A percentile compares a stretch with the other conserved stretches of the same genome.
These are phyloP conservation scores for Prunella himalayana DNA, from an alignment of 2,113 vertebrate genomes.

Conservation along the genomic window DNA sequence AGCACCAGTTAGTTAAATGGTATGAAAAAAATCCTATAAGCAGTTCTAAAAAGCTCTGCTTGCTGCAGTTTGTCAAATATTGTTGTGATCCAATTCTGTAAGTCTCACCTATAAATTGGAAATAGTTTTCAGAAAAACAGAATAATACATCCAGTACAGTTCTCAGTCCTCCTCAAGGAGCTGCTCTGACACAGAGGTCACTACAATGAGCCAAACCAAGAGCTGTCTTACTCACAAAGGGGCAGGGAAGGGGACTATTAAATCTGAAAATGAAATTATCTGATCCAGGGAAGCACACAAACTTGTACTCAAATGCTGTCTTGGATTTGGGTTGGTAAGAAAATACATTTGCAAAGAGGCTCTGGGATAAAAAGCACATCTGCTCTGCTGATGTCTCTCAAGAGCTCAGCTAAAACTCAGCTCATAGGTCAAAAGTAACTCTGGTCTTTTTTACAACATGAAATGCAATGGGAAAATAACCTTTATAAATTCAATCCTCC, in stretches of 20 bases:
- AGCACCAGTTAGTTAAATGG: background rate
- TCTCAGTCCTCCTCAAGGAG: background rate
- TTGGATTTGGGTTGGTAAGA: background rate
- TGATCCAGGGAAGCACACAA: background rate
- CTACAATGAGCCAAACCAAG: background rate
- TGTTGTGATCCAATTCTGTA: background rate
- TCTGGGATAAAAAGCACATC: background rate
- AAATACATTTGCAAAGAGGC: background rate
- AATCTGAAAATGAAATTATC: background rate
- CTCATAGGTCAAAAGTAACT: background rate
- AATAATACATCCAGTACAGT: background rate
- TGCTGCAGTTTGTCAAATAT: background rate
- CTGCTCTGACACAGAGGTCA: background rate
- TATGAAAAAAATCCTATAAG: background rate
- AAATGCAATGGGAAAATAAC: background rate
- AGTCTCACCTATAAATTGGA: background rate
- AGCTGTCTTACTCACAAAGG: background rate
- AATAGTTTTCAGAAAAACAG: background rate
- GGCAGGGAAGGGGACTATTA: background rate
- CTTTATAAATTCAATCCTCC: background rate
- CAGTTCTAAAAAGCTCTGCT: background rate
- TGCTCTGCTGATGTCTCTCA: background rate
- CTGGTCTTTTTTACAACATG: background rate
- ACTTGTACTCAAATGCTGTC: background rate
- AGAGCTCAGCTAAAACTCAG: background rate